Percentiles rank a stretch among this genome's conserved stretches.
Conservation (phyloP, 2,113 vertebrate species). For the Physeter macrocephalus region DNA sequence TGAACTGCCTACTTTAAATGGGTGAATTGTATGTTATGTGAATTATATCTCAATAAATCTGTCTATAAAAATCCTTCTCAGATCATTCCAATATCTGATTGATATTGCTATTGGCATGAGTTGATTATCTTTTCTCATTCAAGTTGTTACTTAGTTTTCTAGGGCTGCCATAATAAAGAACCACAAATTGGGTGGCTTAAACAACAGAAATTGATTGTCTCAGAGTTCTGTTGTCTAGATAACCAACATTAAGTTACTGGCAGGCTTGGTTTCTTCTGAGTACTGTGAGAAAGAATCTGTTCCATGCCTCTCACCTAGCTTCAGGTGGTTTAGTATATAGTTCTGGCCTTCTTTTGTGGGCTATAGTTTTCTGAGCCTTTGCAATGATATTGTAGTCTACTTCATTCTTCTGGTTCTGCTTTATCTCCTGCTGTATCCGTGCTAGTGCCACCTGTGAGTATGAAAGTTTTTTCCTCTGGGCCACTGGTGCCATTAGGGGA, state of each 20-base stretch:
- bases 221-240: neutral
- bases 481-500: neutral
- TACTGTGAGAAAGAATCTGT: neutral
- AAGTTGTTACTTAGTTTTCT: neutral
- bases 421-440: neutral
- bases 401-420: neutral
- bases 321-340: neutral
- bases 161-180: neutral
- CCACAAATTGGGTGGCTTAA: neutral
- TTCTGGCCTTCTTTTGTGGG: neutral
- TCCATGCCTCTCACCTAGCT: neutral
- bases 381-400: neutral
- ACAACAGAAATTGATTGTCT: neutral
- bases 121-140: neutral
- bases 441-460: neutral
- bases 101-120: neutral
- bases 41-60: neutral
- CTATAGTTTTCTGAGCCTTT: neutral
- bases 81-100: neutral
- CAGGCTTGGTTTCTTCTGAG: neutral
- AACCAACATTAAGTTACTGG: neutral
- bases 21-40: neutral
- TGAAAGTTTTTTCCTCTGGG: neutral
- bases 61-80: neutral
- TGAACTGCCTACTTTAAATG: neutral